phyloP scores from a whole-genome alignment of 2,113 vertebrate species.

The Saimiri boliviensis region DNA sequence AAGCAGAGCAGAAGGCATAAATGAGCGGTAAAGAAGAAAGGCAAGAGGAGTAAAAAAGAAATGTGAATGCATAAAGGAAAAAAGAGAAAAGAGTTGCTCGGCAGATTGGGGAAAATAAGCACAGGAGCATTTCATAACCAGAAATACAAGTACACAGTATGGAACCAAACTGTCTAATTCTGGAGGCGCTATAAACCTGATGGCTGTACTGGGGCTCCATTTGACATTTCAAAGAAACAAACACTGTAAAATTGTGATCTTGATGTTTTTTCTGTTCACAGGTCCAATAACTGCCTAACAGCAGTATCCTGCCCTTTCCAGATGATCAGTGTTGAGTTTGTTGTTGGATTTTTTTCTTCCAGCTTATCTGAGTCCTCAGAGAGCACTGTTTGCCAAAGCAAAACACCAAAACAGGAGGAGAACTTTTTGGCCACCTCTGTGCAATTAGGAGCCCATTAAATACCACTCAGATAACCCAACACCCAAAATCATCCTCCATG shows the following conservation, averaged over 20 bases:
- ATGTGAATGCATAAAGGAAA: neutral
- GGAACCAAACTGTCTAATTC: neutral
- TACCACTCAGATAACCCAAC: neutral
- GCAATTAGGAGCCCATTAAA: constrained; percentile 23
- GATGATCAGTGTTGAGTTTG: neutral
- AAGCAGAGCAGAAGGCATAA: constrained; percentile 5
- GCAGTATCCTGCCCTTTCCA: constrained; percentile 35
- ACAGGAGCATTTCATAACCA: constrained; percentile 28
- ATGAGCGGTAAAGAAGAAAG: neutral
- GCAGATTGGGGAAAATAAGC: neutral
- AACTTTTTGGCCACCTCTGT: neutral
- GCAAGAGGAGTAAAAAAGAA: neutral
- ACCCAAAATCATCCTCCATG: neutral
- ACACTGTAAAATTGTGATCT: neutral
- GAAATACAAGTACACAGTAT: neutral
- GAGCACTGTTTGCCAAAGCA: neutral
- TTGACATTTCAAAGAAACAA: neutral
- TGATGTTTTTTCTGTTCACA: constrained; percentile 34
- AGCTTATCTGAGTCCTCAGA: constrained; percentile 19
- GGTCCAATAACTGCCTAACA: neutral
- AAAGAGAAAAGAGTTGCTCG: neutral
- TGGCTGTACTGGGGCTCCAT: neutral
- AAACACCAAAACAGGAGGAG: neutral
- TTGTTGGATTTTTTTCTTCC: neutral
- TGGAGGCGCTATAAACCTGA: neutral